Conservation (phyloP, 2,797 vertebrate genomes). For the Enteromius paludinosus region DNA sequence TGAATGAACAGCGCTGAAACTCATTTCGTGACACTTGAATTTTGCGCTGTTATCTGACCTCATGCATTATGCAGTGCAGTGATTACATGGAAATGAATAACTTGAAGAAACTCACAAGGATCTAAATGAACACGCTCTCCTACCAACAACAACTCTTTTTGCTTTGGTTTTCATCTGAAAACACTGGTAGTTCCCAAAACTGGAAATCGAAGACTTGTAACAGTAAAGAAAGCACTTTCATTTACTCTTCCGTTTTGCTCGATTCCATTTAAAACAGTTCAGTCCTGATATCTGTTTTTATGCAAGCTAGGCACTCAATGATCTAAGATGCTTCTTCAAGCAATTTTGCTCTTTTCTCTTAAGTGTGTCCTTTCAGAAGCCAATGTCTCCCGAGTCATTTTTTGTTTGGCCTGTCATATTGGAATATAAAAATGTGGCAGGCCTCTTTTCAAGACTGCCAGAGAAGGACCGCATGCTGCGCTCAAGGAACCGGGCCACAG, state of each 20-base stretch:
- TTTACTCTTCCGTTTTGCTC: not conserved
- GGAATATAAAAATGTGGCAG: not conserved
- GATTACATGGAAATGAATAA: constrained; percentile 20
- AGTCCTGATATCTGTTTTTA: not conserved
- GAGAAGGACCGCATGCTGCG: constrained; percentile 69
- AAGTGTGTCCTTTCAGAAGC: not conserved
- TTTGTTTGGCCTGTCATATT: not conserved
- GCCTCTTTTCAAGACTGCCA: constrained; percentile 71
- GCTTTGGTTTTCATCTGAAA: not conserved
- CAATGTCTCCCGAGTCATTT: not conserved
- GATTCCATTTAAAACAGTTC: not conserved
- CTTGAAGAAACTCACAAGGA: not conserved
- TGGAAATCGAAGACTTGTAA: not conserved
- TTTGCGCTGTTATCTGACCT: not conserved
- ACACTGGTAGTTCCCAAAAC: not conserved
- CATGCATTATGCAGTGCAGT: constrained; percentile 8
- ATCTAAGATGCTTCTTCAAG: not conserved
- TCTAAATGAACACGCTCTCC: not conserved
- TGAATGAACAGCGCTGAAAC: not conserved
- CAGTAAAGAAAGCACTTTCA: not conserved
- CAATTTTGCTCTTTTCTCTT: not conserved
- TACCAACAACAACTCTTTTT: not conserved
- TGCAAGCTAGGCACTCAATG: not conserved
- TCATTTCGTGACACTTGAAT: constrained; percentile 2
- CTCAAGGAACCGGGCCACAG: constrained; percentile 74